phyloP scores from a whole-genome alignment of 2,888 invertebrate species.

The Neoaliturus tenellus region DNA sequence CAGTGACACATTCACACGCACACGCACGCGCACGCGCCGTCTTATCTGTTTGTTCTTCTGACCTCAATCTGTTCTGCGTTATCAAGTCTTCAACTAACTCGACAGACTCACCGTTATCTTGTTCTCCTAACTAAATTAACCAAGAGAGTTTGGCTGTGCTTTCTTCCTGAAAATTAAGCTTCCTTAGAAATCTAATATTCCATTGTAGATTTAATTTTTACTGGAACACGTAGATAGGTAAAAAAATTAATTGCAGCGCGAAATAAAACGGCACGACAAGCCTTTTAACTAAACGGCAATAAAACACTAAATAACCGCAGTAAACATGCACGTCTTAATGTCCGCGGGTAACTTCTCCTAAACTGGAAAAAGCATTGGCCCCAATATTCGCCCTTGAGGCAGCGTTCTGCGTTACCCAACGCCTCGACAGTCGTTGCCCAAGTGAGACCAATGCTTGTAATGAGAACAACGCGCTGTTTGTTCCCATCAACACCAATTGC shows the following conservation, averaged over 20 bases:
- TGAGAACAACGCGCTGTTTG: constrained; percentile 9
- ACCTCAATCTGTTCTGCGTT: neutral
- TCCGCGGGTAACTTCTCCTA: neutral
- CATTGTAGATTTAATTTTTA: too few species aligned
- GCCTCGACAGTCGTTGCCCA: neutral
- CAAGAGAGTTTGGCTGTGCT: neutral
- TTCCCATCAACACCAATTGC: constrained; percentile 7
- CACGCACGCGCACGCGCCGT: neutral
- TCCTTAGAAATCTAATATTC: too few species aligned
- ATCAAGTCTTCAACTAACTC: neutral
- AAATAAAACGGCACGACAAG: too few species aligned
- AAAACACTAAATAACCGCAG: too few species aligned
- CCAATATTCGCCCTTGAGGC: constrained; percentile 2
- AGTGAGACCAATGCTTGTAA: constrained; percentile 1
- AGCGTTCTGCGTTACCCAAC: constrained; percentile 12
- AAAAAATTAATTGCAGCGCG: too few species aligned
- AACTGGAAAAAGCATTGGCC: constrained; percentile 31
- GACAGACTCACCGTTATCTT: neutral
- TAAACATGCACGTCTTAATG: neutral
- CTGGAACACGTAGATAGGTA: too few species aligned
- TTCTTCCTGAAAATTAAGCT: too few species aligned
- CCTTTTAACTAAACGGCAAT: too few species aligned
- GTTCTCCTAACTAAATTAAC: neutral
- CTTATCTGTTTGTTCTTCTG: constrained; percentile 16
- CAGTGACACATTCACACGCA: neutral